Evolutionary conservation across 1,140 invertebrate species (phyloP).

Genomic region (Eueides isabella): DNA sequence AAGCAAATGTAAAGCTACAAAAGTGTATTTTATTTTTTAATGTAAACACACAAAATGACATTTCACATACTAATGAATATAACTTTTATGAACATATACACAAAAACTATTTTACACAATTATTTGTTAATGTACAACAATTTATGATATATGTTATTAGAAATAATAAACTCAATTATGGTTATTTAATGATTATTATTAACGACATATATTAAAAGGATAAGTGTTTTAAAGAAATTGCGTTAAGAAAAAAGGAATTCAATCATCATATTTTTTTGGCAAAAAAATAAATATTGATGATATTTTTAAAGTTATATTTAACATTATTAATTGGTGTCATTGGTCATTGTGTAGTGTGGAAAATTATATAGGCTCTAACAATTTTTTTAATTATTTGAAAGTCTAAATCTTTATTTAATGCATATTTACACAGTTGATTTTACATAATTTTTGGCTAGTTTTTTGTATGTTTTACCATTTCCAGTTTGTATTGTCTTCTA

Average conservation of each 20-base stretch:
- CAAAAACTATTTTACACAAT: background rate
- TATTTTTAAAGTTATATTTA: background rate
- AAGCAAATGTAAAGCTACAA: no score
- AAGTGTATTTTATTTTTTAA: no score
- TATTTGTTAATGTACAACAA: background rate
- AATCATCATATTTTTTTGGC: background rate
- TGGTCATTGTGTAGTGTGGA: conserved; percentile 16
- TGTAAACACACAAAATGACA: no score
- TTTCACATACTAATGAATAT: background rate
- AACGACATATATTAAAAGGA: no score
- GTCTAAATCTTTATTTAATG: no score
- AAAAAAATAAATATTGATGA: background rate
- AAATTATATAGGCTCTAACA: background rate
- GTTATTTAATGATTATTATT: background rate
- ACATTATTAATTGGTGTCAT: conserved; percentile 19
- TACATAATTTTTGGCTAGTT: background rate
- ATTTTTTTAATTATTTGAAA: background rate
- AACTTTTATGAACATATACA: background rate
- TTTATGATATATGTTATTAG: no score
- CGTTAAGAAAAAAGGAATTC: background rate
- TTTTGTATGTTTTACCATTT: background rate
- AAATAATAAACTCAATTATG: background rate
- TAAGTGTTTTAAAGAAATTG: no score
- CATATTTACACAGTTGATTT: no score
- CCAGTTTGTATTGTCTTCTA: no score